Base-by-base conservation (phyloP, 2,888 invertebrate species). In the Lycia hirtaria region DNA sequence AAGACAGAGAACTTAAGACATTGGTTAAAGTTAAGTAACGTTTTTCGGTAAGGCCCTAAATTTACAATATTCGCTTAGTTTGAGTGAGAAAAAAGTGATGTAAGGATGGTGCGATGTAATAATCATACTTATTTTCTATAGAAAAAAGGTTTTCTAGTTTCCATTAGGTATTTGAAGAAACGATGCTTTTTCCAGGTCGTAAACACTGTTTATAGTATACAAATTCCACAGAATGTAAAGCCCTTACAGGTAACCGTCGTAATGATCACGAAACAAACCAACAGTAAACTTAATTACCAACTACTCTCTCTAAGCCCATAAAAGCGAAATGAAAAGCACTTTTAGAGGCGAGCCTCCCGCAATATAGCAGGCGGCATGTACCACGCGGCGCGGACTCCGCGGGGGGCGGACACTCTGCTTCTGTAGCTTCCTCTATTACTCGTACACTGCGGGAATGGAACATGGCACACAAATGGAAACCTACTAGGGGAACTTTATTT, bases 271-370 rank as follows among this genome's bases (percentile, higher is more conserved):
- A 6, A 12, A 19, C 9, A 26, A 26, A 26, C 38, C 22, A 12
- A 38, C n/a, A 38, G 38, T 50, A 59, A 53, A 20, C 35, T 57
- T 47, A 56, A 49, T 54, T 49, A 28, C 47, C 53, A 58, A 62
- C 56, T 58, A 52, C 53, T 54, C 43, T 38, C 30, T 48, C 33
- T 9, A 44, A 49, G 20, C 43, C 55, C 20, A 51, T 63, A 65
- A 65, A 64, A 65, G 59, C 37, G 49, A 56, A 65, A 63, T 63
- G 62, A 63, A 63, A 56, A 59, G 56, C 53, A 57, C 57, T 65
- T 64, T 63, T 65, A 59, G 44, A 50, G 55, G 59, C 47, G 59
- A 56, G 30, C 49, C 35, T 24, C 44, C 53, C 60, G 61, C 65
- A 59, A 61, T 61, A 61, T 57, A 33, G 50, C 43, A 52, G 59